phyloP scores from a whole-genome alignment of 2,113 vertebrate genomes.

The Prolemur simus region DNA sequence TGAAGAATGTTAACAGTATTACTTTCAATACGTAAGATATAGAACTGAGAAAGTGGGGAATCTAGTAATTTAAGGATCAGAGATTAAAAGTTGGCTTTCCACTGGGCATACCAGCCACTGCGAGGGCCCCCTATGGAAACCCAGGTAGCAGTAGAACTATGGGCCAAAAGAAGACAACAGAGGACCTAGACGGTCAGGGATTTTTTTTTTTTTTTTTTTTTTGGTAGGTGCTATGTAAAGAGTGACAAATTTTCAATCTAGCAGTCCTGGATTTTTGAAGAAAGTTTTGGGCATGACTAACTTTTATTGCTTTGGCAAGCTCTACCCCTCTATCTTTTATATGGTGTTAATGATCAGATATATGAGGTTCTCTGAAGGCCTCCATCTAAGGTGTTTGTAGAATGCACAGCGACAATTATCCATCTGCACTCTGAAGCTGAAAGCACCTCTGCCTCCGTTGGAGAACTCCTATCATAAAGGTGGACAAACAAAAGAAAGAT shows the following conservation, averaged over 20 bases:
- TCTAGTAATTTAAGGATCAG: neutral
- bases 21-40: neutral
- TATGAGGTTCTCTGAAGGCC: constrained; percentile 33
- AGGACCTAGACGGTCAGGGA: neutral
- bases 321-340: constrained; percentile 40
- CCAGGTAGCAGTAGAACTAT: neutral
- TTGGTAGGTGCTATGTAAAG: neutral
- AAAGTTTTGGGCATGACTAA: neutral
- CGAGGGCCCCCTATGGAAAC: neutral
- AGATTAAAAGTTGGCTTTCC: neutral
- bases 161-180: neutral
- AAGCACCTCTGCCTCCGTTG: constrained; percentile 60
- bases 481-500: constrained; percentile 68
- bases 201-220: neutral
- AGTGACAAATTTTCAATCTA: neutral
- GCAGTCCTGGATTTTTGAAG: constrained; percentile 12
- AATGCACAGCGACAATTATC: constrained; percentile 52
- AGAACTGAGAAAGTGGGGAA: neutral
- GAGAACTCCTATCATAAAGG: constrained; percentile 67
- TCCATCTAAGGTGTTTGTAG: constrained; percentile 67
- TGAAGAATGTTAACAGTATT: neutral
- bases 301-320: constrained; percentile 45
- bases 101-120: neutral
- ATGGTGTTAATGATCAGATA: constrained; percentile 51
- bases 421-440: constrained; percentile 66